Evolutionary conservation across 2,888 invertebrate genomes (phyloP).

Genomic region (Dolichopus griseipennis): DNA sequence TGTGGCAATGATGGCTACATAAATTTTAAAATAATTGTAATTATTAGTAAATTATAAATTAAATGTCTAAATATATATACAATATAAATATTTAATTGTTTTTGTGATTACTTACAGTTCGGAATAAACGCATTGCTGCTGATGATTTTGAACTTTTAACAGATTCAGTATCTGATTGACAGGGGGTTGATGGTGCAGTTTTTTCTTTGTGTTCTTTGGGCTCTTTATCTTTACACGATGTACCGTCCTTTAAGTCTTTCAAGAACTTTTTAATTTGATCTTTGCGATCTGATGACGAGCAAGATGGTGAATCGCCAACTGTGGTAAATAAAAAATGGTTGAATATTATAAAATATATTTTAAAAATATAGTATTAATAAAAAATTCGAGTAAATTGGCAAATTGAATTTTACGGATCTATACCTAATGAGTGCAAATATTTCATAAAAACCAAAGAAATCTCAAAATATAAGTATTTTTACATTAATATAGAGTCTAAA

Average conservation of each 20-base stretch:
- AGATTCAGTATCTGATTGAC: slow-evolving; percentile 20
- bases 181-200: slow-evolving; percentile 16
- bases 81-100: no score
- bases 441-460: no score
- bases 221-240: slow-evolving; percentile 37
- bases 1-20: slow-evolving; percentile 42
- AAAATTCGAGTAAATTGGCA: no score
- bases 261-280: slow-evolving; percentile 43
- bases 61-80: no score
- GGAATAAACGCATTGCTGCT: slow-evolving; percentile 21
- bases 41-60: slow-evolving; percentile 30
- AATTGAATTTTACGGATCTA: no score
- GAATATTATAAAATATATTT: no score
- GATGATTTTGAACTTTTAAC: slow-evolving; percentile 21
- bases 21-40: slow-evolving; percentile 32
- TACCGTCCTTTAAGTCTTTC: slow-evolving; percentile 40
- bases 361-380: no score
- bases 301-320: slow-evolving; percentile 24
- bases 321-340: background rate
- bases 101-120: slow-evolving; percentile 23
- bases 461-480: no score
- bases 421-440: no score
- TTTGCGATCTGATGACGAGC: slow-evolving; percentile 34
- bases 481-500: no score
- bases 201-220: slow-evolving; percentile 25